Evolutionary conservation across 2,113 vertebrate species (phyloP), one percentile per base, ranked within the genome.

Genomic region (Tachysurus vachellii): DNA sequence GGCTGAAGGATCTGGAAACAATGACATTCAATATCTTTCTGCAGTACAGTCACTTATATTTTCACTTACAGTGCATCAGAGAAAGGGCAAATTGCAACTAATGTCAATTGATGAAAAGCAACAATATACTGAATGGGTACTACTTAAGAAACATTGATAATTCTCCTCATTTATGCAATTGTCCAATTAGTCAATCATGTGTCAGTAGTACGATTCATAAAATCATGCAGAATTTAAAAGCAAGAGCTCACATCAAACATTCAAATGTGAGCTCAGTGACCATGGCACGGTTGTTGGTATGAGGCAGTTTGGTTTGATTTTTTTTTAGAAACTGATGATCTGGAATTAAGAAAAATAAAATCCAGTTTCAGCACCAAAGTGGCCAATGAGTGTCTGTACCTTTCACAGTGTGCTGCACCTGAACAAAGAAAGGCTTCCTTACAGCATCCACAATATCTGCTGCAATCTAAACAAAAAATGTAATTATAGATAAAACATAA

Each of bases 381-480:
- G n/a, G 0, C 6, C 75, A 79, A 26, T 23, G 17, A 7, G 12
- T 11, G 11, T 53, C 17, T 54, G 3, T 14, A 95, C 95, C 93
- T 93, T 88, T 89, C 2, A 84, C 73, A 19, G n/a, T 44, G 6
- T 2, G 71, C 59, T 19, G 9, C 23, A 95, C 90, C 5, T 90
- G 86, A 83, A 96, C 77, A 14, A n/a, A 84, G 68, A 96, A 95
- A 5, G n/a, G 88, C 90, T 92, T 95, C 54, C 94, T 94, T 62
- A 95, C 93, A 2, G 95, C 93, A 86, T 96, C 95, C 57, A 94
- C 80, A 83, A 94, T 86, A 9, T 96, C 92, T 14, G 95, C 95
- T 54, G 95, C 95, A 85, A 96, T 93, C 95, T 96, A 85, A 83
- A 87, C 2, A 42, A 79, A 70, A 91, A 42, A 80, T n/a, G 47